Percentiles rank a stretch among this genome's conserved stretches.
These are phyloP conservation scores for Mormyrus hasselquistii DNA, from an alignment of 2,797 vertebrate species.

Conservation along the genomic window DNA sequence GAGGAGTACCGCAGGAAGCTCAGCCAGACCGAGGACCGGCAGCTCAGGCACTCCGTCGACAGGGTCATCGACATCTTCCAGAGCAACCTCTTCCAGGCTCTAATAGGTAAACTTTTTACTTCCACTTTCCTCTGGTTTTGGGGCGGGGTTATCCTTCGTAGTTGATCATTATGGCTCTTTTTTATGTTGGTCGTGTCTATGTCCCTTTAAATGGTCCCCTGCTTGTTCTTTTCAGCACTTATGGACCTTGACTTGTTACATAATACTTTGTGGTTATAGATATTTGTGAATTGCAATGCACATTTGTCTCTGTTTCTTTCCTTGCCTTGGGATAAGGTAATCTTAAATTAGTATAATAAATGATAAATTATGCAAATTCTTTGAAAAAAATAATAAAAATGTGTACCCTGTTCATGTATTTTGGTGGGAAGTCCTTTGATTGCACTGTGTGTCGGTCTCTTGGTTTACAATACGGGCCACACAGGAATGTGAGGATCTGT, in stretches of 20 bases:
- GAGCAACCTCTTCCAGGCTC: conserved; percentile 87
- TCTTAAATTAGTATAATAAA: neutral
- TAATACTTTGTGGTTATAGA: neutral
- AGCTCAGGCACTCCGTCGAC: conserved; percentile 82
- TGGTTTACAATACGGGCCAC: neutral
- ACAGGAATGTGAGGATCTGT: neutral
- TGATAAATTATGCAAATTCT: neutral
- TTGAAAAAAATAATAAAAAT: neutral
- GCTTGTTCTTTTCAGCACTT: neutral
- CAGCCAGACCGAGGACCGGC: conserved; percentile 69
- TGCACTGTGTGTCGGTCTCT: neutral
- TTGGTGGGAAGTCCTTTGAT: neutral
- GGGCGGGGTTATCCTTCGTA: neutral
- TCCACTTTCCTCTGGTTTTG: neutral
- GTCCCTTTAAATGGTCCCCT: neutral
- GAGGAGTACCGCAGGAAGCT: conserved; percentile 69
- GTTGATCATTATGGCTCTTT: too few species aligned
- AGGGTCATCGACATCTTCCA: conserved; percentile 90
- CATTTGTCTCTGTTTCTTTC: neutral
- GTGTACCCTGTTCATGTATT: neutral
- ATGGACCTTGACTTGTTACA: neutral
- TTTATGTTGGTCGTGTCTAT: neutral
- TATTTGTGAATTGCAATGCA: neutral
- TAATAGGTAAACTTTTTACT: conserved; percentile 68
- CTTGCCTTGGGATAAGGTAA: neutral